Base-by-base conservation (phyloP, 1,140 invertebrate species). In the Mamestra configurata region DNA sequence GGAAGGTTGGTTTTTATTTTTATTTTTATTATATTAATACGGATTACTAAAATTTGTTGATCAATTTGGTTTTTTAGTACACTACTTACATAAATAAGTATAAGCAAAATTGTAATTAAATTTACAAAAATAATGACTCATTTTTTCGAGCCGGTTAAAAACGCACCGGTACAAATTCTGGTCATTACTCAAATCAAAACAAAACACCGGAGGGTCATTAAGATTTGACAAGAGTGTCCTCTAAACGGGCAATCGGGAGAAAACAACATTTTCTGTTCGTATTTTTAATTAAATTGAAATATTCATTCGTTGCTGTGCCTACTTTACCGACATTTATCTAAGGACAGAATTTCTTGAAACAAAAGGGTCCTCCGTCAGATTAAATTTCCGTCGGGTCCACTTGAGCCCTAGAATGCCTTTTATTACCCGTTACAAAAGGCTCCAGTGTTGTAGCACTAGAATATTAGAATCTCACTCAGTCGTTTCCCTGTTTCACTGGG, bases 351-450 rank as follows among this genome's bases (percentile, higher is more conserved):
- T 90, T 83, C 82, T 77, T 57, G 80, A 88, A 90, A 91, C 91
- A 90, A 46, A 92, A 92, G 89, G 88, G 85, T 82, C 87, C 85
- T 89, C 81, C 84, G 84, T 87, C 84, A 89, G 92, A 94, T 94
- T 92, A 93, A 94, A 94, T 94, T 92, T 94, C 93, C 92, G 89
- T 81, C 84, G 86, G 80, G 91, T 92, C 93, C 91, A 94, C 93
- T 93, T 80, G 82, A 87, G 87, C 80, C 86, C 89, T 89, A 93
- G 89, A 89, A 92, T 89, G 87, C 87, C 88, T 87, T 92, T 93
- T 93, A 93, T 92, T 92, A 90, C 89, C 88, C 82, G 85, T 90
- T 90, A 91, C 89, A 92, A 94, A 93, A 87, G 90, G 82, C 82
- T 82, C 77, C 83, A 77, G 53, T 80, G 82, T 64, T 82, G 73